phyloP scores from a whole-genome alignment of 37 sponge, comb jelly and placozoan species.

The Hexactinellida sp. region DNA sequence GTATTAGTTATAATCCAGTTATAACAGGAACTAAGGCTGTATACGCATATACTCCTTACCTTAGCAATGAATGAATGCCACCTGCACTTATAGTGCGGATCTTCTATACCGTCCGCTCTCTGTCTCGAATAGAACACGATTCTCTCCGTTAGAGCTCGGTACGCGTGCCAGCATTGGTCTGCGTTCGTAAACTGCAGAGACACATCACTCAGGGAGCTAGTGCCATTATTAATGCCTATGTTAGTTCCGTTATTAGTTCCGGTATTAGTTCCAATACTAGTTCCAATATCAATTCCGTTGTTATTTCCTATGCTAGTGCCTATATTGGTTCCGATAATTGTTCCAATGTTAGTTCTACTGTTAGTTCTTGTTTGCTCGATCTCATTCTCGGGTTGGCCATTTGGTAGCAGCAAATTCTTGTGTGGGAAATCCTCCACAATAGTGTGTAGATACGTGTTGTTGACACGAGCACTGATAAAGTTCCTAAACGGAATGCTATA shows the following conservation, averaged over 20 bases:
- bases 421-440: not conserved
- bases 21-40: no score
- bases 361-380: not conserved
- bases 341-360: no score
- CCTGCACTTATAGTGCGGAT: not conserved
- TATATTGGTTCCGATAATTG: not conserved
- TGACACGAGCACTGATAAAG: not conserved
- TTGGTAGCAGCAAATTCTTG: not conserved
- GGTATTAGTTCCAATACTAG: not conserved
- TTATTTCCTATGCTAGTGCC: not conserved
- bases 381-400: not conserved
- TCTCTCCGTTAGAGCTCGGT: not conserved
- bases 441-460: not conserved
- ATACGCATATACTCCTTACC: no score
- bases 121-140: not conserved
- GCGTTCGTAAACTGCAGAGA: not conserved
- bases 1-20: no score
- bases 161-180: conserved; percentile 7
- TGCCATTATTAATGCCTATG: not conserved
- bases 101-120: not conserved
- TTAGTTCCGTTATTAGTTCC: not conserved
- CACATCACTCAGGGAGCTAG: not conserved
- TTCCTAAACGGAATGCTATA: not conserved
- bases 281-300: not conserved
- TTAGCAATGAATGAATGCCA: conserved; percentile 17